phyloP scores from a whole-genome alignment of 2,797 vertebrate genomes.

The Cossypha dichroa region DNA sequence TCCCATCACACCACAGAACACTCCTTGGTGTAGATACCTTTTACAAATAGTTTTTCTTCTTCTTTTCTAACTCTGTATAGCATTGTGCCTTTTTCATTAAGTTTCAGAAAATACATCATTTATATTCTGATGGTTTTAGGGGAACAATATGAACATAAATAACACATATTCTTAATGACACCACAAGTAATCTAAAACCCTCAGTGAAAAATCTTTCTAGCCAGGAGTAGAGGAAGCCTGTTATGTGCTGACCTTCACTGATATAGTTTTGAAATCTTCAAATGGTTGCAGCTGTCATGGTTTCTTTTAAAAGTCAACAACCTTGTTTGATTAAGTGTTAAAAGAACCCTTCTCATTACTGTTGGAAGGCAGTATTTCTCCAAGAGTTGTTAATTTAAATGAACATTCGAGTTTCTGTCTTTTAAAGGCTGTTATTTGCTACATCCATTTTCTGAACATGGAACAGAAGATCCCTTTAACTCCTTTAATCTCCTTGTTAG shows the following conservation, averaged over 20 bases:
- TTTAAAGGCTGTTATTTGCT: slow-evolving; percentile 32
- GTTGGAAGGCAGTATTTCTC: neutral
- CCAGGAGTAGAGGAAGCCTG: neutral
- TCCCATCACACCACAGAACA: neutral
- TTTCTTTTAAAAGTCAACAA: slow-evolving; percentile 20
- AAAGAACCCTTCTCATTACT: slow-evolving; percentile 39
- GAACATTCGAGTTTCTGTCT: neutral
- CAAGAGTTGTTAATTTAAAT: slow-evolving; percentile 36
- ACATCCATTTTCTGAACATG: slow-evolving; percentile 21
- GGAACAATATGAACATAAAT: neutral
- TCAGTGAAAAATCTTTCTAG: neutral
- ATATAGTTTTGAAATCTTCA: slow-evolving; percentile 18
- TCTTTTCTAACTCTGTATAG: neutral
- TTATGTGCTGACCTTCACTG: neutral
- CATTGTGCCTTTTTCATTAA: neutral
- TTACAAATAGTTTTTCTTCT: neutral
- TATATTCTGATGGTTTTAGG: neutral
- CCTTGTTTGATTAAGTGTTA: slow-evolving; percentile 34
- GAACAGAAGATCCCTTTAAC: slow-evolving; percentile 24
- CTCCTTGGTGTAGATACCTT: neutral
- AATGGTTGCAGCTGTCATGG: neutral
- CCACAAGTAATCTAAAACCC: neutral
- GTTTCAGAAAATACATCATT: neutral
- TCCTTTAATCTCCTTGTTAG: slow-evolving; percentile 48
- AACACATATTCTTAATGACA: neutral